Conservation (phyloP, 1,140 invertebrate species). For the Oscheius sp. region DNA sequence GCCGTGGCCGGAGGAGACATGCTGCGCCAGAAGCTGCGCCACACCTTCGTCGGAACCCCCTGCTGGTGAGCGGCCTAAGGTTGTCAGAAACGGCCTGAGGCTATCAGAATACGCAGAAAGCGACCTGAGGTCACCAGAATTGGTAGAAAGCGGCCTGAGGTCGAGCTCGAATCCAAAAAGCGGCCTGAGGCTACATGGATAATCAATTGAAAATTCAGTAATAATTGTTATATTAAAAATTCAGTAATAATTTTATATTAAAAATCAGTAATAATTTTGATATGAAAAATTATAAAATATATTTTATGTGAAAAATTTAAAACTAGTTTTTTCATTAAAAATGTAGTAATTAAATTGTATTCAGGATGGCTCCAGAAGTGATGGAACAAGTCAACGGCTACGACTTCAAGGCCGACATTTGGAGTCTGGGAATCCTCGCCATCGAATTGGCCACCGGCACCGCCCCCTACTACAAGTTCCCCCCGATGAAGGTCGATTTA, state of each 20-base stretch:
- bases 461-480: slow-evolving; percentile 96
- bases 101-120: too few relatives aligned
- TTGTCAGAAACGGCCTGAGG: too few relatives aligned
- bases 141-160: too few relatives aligned
- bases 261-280: background rate
- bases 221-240: too few relatives aligned
- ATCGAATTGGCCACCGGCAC: slow-evolving; percentile 98
- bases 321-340: too few relatives aligned
- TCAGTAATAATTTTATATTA: background rate
- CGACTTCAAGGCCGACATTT: slow-evolving; percentile 94
- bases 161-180: too few relatives aligned
- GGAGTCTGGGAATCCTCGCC: slow-evolving; percentile 97
- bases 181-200: too few relatives aligned
- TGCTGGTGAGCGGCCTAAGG: slow-evolving; percentile 70
- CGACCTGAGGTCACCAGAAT: too few relatives aligned
- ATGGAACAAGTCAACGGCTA: slow-evolving; percentile 99
- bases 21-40: slow-evolving; percentile 83
- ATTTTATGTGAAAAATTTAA: background rate
- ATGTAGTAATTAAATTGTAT: too few relatives aligned
- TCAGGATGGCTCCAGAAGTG: slow-evolving; percentile 99
- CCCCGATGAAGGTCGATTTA: slow-evolving; percentile 83
- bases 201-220: too few relatives aligned
- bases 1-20: slow-evolving; percentile 81
- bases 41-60: slow-evolving; percentile 94
- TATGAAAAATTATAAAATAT: background rate